Evolutionary conservation across 2,113 vertebrate species (phyloP).

Genomic region (Capra hircus): DNA sequence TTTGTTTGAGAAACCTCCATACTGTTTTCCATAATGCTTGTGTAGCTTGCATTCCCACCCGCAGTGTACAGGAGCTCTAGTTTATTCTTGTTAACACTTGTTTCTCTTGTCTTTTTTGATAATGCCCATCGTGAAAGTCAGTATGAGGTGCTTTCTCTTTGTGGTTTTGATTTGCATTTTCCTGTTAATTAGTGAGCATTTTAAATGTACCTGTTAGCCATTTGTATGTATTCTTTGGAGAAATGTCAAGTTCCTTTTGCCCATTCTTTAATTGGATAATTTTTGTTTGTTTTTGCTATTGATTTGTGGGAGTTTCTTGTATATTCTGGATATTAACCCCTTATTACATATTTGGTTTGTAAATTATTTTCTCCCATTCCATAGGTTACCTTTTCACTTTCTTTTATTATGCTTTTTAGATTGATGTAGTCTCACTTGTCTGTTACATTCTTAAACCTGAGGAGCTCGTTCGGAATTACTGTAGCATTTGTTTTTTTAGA

Average conservation of each 20-base stretch:
- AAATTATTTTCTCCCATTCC: not conserved
- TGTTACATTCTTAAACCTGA: not conserved
- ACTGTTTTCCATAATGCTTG: not conserved
- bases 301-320: not conserved
- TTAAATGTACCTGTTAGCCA: not conserved
- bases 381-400: not conserved
- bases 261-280: not conserved
- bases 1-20: not conserved
- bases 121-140: not conserved
- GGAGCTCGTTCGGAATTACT: not conserved
- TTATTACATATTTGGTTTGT: not conserved
- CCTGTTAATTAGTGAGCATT: not conserved
- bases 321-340: not conserved
- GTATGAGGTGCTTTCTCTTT: not conserved
- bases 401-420: not conserved
- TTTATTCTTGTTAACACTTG: not conserved
- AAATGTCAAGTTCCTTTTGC: not conserved
- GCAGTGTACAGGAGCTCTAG: not conserved
- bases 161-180: not conserved
- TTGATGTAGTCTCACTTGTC: not conserved
- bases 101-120: not conserved
- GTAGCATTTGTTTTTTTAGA: not conserved
- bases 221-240: not conserved
- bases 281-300: not conserved
- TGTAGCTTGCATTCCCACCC: not conserved